These are phyloP conservation scores for Tragelaphus imberbis DNA, from an alignment of 2,113 vertebrate genomes.

Conservation along the genomic window DNA sequence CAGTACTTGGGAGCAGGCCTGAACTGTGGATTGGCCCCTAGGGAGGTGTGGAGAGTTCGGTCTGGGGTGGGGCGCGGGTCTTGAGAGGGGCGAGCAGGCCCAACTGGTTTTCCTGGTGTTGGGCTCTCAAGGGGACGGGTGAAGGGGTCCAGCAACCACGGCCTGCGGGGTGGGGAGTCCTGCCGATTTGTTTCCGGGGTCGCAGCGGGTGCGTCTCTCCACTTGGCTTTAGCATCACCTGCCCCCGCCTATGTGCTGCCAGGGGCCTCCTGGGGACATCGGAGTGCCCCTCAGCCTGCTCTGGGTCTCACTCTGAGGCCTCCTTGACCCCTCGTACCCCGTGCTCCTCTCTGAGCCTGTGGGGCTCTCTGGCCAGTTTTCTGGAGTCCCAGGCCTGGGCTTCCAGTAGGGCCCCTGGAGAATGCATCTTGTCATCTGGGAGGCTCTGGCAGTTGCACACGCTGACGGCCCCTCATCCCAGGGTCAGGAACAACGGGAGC, in stretches of 20 bases:
- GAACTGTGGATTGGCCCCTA: background rate
- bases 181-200: background rate
- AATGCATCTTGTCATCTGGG: background rate
- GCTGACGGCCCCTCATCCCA: background rate
- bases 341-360: background rate
- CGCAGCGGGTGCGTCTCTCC: background rate
- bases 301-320: background rate
- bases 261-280: background rate
- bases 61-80: background rate
- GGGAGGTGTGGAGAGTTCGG: background rate
- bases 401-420: background rate
- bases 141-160: background rate
- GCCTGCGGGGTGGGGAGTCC: rapidly evolving
- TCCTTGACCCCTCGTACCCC: rapidly evolving
- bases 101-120: background rate
- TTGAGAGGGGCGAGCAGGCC: background rate
- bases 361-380: background rate
- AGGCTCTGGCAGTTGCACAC: background rate
- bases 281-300: background rate
- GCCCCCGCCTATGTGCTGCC: background rate
- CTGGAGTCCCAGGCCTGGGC: background rate
- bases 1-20: background rate
- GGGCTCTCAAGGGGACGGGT: background rate
- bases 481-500: background rate
- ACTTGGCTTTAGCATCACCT: background rate